phyloP scores from a whole-genome alignment of 2,888 invertebrate genomes.

The Tetrapedia diversipes region DNA sequence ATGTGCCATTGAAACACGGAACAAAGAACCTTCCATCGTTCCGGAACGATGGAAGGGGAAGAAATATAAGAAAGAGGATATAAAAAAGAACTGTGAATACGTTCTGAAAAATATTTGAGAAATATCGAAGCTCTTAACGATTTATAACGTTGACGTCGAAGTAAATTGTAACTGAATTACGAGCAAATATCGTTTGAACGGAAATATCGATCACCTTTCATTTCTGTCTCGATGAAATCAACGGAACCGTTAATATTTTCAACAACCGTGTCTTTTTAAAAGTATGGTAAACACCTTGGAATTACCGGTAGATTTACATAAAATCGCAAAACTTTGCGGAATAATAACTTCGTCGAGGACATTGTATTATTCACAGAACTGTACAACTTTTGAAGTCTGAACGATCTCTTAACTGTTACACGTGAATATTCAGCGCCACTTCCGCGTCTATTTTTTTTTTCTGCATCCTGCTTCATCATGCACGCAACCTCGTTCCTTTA shows the following conservation, averaged over 20 bases:
- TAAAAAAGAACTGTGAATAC: background rate
- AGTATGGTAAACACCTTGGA: too few species aligned
- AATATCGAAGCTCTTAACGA: too few species aligned
- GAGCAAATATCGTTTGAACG: too few species aligned
- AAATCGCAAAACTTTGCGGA: too few species aligned
- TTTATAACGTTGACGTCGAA: too few species aligned
- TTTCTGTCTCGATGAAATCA: too few species aligned
- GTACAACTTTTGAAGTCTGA: background rate
- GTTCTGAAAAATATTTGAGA: background rate
- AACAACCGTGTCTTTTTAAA: too few species aligned
- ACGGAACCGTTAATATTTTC: too few species aligned
- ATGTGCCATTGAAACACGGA: conserved; percentile 36
- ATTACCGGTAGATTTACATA: too few species aligned
- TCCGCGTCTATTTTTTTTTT: background rate
- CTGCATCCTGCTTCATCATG: background rate
- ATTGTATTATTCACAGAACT: background rate
- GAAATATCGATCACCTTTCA: too few species aligned
- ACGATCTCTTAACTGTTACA: conserved; percentile 5
- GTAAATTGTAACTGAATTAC: too few species aligned
- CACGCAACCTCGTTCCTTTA: conserved; percentile 11
- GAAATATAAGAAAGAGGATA: background rate
- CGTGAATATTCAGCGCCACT: conserved; percentile 1
- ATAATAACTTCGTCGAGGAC: too few species aligned
- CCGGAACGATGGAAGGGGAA: background rate
- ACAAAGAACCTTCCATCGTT: conserved; percentile 40